A percentile compares a stretch with the other conserved stretches of the same genome.
These are phyloP conservation scores for Parnassius apollo DNA, from an alignment of 2,888 invertebrate genomes.

Conservation along the genomic window DNA sequence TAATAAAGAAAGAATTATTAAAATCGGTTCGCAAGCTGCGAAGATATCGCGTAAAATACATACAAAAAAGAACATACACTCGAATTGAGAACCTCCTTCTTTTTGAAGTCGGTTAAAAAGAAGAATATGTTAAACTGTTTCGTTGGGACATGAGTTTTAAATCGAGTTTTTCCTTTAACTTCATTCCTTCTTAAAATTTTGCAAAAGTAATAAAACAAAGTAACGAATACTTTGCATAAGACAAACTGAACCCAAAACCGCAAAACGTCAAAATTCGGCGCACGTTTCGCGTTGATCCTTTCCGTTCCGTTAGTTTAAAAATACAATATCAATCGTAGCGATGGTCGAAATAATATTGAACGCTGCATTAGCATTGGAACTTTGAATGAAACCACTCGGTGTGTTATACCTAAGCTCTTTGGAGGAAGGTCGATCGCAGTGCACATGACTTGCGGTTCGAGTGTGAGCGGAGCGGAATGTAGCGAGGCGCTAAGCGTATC, in stretches of 20 bases:
- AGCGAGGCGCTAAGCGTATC: neutral
- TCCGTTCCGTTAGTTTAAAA: slow-evolving; percentile 26
- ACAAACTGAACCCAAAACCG: slow-evolving; percentile 2
- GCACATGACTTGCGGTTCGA: slow-evolving; percentile 42
- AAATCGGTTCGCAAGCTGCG: no score
- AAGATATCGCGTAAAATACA: no score
- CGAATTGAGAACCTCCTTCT: no score
- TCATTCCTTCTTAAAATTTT: no score
- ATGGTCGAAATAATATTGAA: slow-evolving; percentile 35
- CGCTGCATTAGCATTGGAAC: slow-evolving; percentile 46
- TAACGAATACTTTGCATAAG: neutral
- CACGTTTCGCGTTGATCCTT: slow-evolving; percentile 6
- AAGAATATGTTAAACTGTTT: no score
- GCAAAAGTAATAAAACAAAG: no score
- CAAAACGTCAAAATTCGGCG: slow-evolving; percentile 4
- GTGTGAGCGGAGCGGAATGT: slow-evolving; percentile 34
- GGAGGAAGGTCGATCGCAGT: slow-evolving; percentile 59
- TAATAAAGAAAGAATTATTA: no score
- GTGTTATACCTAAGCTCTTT: slow-evolving; percentile 43
- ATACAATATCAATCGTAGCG: slow-evolving; percentile 32
- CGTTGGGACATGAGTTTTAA: no score
- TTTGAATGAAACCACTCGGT: slow-evolving; percentile 38
- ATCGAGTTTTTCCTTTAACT: no score
- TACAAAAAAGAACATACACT: no score
- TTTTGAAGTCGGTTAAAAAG: no score